phyloP scores from a whole-genome alignment of 2,888 invertebrate genomes.

The Drosophila atripex region DNA sequence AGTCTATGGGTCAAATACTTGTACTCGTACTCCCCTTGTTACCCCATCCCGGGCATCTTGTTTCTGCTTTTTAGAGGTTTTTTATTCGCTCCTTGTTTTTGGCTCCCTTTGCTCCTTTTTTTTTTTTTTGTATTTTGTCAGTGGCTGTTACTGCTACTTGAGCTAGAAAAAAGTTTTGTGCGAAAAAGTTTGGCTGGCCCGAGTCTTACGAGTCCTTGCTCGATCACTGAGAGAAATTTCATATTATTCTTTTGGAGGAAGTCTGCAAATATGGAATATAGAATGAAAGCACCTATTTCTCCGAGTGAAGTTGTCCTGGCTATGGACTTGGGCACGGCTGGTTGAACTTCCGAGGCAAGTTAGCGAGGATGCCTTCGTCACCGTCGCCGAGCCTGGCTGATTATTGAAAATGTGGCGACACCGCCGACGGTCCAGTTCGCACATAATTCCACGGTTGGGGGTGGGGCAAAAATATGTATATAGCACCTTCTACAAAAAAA shows the following conservation, averaged over 20 bases:
- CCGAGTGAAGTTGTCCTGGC: slow-evolving; percentile 7
- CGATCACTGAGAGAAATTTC: slow-evolving; percentile 15
- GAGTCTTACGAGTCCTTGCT: slow-evolving; percentile 40
- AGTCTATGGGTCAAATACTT: slow-evolving; percentile 72
- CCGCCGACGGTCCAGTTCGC: slow-evolving; percentile 69
- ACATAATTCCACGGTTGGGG: slow-evolving; percentile 64
- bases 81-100: slow-evolving; percentile 21
- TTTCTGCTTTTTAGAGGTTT: slow-evolving; percentile 25
- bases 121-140: slow-evolving; percentile 32
- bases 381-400: slow-evolving; percentile 56
- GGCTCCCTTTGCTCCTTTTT: slow-evolving; percentile 16
- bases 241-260: too few relatives aligned
- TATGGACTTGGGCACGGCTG: slow-evolving; percentile 52
- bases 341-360: slow-evolving; percentile 72
- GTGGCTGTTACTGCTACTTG: slow-evolving; percentile 48
- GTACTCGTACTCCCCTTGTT: slow-evolving; percentile 19
- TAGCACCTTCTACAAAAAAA: neutral
- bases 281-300: neutral
- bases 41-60: slow-evolving; percentile 35
- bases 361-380: slow-evolving; percentile 37
- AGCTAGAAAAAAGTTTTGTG: slow-evolving; percentile 59
- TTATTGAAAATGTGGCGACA: slow-evolving; percentile 74
- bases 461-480: slow-evolving; percentile 32
- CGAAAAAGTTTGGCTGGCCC: slow-evolving; percentile 57
- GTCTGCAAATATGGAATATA: too few relatives aligned